phyloP scores from a whole-genome alignment of 2,888 invertebrate species.

The Cryptocheilus praepositus region DNA sequence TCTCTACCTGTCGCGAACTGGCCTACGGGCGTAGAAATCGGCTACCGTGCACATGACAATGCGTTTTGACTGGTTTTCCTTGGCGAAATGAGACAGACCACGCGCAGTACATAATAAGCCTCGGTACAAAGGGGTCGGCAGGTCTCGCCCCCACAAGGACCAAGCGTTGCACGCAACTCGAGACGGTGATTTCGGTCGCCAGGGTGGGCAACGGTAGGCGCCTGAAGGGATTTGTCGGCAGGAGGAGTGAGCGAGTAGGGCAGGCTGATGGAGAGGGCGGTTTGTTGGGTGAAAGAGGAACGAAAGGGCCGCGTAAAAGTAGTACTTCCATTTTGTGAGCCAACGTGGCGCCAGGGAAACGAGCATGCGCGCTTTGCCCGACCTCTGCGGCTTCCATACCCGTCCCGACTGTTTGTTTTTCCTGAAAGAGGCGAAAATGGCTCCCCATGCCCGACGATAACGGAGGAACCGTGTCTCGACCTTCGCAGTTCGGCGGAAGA shows the following conservation, averaged over 20 bases:
- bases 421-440: slow-evolving; percentile 63
- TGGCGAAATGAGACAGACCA: slow-evolving; percentile 29
- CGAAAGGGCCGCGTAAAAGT: slow-evolving; percentile 67
- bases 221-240: slow-evolving; percentile 29
- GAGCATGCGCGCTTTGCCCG: slow-evolving; percentile 45
- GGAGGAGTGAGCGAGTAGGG: background rate
- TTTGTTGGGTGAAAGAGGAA: slow-evolving; percentile 42
- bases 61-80: no score
- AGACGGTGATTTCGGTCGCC: slow-evolving; percentile 65
- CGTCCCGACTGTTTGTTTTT: slow-evolving; percentile 59
- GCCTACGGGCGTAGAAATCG: no score
- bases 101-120: background rate
- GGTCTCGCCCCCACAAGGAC: slow-evolving; percentile 31
- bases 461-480: slow-evolving; percentile 38
- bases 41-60: no score
- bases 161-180: slow-evolving; percentile 62
- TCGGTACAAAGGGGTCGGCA: slow-evolving; percentile 43
- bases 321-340: slow-evolving; percentile 71
- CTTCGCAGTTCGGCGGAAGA: slow-evolving; percentile 22
- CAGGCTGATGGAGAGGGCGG: slow-evolving; percentile 12
- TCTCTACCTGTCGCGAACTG: no score
- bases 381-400: slow-evolving; percentile 30
- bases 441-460: slow-evolving; percentile 51
- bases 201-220: slow-evolving; percentile 49
- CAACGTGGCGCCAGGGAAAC: slow-evolving; percentile 65